Base-by-base conservation (phyloP, 2,113 vertebrate genomes). In the Cathartes aura region DNA sequence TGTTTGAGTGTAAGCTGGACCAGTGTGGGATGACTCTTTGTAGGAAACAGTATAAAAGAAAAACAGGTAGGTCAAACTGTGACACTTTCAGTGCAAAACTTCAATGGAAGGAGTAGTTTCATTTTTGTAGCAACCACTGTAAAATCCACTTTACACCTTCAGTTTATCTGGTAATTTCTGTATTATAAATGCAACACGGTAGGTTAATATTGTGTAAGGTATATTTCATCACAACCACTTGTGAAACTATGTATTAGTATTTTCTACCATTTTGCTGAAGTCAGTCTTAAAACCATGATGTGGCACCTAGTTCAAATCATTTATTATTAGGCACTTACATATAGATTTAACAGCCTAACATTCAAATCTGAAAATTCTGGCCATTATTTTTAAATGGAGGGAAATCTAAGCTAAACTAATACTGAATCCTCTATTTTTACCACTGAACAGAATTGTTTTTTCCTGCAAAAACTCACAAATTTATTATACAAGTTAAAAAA, bases 1-100 rank as follows among this genome's bases (percentile, higher is more conserved):
- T 79, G 81, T 94, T 22, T 30, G 26, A 56, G 63, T 36, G 24
- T 66, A 91, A 90, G 47, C 70, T 96, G 92, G 88, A 97, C 96
- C 90, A 96, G 86, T 36, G 48, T 0, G 1, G 40, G 3, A 80
- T 64, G 50, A 60, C n/a, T 75, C 75, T 95, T 36, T n/a, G 36
- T 55, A 86, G 83, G 91, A 98, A 97, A 93, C 72, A 68, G 59
- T 78, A 93, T 93, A 53, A 85, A 87, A 94, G 91, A 97, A 97
- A 97, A 95, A 76, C 68, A 97, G 96, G 86, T 83, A 97, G 91
- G 87, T 97, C 92, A 97, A 97, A 98, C 89, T 59, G 82, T 91
- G 96, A 97, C 92, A 97, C 79, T 95, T 97, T 97, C 97, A 98
- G 98, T 98, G 98, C 97, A 98, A 98, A 98, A 97, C 96, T 97